Base-by-base conservation (phyloP, 2,888 invertebrate species). In the Pristionchus fissidentatus region DNA sequence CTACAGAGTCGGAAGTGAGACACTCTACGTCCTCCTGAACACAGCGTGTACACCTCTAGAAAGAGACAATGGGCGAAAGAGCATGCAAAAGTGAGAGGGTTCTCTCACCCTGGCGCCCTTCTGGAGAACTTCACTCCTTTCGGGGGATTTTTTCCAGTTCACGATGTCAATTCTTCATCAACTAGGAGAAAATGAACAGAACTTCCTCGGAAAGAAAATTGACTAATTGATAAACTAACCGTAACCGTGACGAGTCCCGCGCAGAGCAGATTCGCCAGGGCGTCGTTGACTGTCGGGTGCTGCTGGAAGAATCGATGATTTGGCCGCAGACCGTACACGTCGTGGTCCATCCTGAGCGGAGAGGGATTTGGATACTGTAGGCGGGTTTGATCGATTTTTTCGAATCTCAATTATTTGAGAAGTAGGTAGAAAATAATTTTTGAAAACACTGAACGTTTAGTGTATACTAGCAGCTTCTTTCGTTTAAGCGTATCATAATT, bases 1-100 rank as follows among this genome's bases (percentile, higher is more conserved):
- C 98, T 90, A 99, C 94, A 52, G 97, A 97, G 84, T 98, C 98
- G 87, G 98, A 98, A 55, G 98, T 97, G 91, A 99, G 94, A 94
- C 98, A 98, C 93, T 99, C 99, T 98, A 99, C 99, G 86, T 99
- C 98, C 87, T 99, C 98, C 97, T 97, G 88, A 38, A 83, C 46
- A 57, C 43, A 60, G 15, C 35, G 19, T 57, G 8, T 32, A n/a
- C 35, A 22, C n/a, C n/a, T n/a, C n/a, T n/a, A n/a, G n/a, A 29
- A 35, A 22, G 10, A 38, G 22, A 81, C 15, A 66, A 66, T 22
- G 15, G 15, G 66, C 15, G 66, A n/a, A n/a, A n/a, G n/a, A n/a
- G n/a, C n/a, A n/a, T n/a, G 10, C 32, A 15, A 66, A 52, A 43
- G 66, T 46, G 29, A 85, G 90, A 85, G 81, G 93, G 92, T 38